These are phyloP conservation scores for Xanthostigma xanthostigma DNA, from an alignment of 2,888 invertebrate species.

Conservation along the genomic window DNA sequence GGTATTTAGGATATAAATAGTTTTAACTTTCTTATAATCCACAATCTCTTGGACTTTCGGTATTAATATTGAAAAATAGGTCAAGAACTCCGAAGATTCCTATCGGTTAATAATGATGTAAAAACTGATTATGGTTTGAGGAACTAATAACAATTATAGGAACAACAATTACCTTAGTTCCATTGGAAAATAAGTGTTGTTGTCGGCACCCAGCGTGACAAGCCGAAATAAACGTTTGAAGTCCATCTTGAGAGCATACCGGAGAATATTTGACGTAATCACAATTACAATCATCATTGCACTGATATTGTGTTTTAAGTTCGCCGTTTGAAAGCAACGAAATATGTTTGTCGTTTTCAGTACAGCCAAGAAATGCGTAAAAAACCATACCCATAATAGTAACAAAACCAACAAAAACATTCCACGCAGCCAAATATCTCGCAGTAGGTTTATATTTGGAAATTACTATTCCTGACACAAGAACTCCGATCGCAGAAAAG, in stretches of 20 bases:
- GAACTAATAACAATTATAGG: too few relatives aligned
- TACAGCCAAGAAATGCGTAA: constrained; percentile 51
- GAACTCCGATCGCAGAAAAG: constrained; percentile 51
- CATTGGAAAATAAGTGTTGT: constrained; percentile 26
- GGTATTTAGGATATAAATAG: too few relatives aligned
- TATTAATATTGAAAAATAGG: too few relatives aligned
- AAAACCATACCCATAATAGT: constrained; percentile 46
- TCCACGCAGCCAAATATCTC: constrained; percentile 51
- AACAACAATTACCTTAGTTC: constrained; percentile 23
- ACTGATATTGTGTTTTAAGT: constrained; percentile 31
- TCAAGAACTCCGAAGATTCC: too few relatives aligned
- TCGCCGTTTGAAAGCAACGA: constrained; percentile 26
- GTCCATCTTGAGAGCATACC: constrained; percentile 47
- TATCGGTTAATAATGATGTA: too few relatives aligned
- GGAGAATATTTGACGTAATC: constrained; percentile 59
- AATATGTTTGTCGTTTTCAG: constrained; percentile 38
- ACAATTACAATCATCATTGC: constrained; percentile 51
- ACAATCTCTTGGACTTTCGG: too few relatives aligned
- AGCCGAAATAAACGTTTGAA: constrained; percentile 55
- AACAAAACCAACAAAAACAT: constrained; percentile 45
- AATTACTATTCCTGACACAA: constrained; percentile 50
- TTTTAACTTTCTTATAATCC: too few relatives aligned
- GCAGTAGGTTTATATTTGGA: constrained; percentile 51
- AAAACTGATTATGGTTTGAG: too few relatives aligned
- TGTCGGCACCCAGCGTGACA: constrained; percentile 63